These are phyloP conservation scores for Polyommatus icarus DNA, from an alignment of 2,888 invertebrate genomes.

Conservation along the genomic window DNA sequence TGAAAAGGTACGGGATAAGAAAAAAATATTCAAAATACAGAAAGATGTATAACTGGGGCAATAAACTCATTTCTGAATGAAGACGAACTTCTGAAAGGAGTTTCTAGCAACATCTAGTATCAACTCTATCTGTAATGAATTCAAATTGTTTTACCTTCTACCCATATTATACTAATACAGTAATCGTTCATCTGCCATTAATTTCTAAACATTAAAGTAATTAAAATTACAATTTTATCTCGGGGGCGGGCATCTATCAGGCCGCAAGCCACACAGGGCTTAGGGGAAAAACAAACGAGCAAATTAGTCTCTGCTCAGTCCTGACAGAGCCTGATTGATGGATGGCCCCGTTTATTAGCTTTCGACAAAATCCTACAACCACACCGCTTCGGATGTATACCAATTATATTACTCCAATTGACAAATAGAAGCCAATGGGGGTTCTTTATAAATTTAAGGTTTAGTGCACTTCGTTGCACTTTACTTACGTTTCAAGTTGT, in stretches of 20 bases:
- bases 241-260: conserved; percentile 50
- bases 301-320: conserved; percentile 68
- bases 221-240: conserved; percentile 32
- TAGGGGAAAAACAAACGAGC: conserved; percentile 75
- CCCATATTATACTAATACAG: background rate
- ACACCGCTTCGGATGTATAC: conserved; percentile 28
- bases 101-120: background rate
- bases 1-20: too few species aligned
- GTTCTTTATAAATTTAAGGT: background rate
- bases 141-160: background rate
- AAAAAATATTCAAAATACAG: too few species aligned
- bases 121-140: background rate
- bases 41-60: background rate
- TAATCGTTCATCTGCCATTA: background rate
- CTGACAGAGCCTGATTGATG: conserved; percentile 77
- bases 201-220: conserved; percentile 31
- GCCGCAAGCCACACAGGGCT: conserved; percentile 57
- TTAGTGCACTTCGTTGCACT: too few species aligned
- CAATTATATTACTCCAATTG: conserved; percentile 15
- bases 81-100: too few species aligned
- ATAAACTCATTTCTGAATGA: too few species aligned
- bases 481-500: too few species aligned
- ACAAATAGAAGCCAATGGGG: background rate
- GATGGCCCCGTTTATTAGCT: conserved; percentile 59
- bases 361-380: conserved; percentile 55